Evolutionary conservation across 2,888 invertebrate genomes (phyloP), one percentile per base, ranked within the genome.

Genomic region (Phortica magna): DNA sequence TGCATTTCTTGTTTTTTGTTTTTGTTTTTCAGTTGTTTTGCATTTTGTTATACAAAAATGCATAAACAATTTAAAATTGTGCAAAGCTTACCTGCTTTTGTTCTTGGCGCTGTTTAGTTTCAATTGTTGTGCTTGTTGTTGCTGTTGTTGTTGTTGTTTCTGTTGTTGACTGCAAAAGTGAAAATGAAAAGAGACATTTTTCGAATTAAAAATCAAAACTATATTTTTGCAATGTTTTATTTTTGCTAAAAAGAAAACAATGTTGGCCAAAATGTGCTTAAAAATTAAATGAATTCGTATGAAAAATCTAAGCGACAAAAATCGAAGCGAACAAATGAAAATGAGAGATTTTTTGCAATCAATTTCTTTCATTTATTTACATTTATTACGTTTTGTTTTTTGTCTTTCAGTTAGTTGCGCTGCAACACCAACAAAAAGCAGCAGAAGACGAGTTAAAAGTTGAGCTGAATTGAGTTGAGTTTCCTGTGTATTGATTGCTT

Each of bases 401-500:
- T 65, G 39, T 71, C 31, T 71, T 71, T 9, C 55, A n/a, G 6
- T 55, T 55, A 55, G 55, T 61, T 22, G 61, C 6, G 10, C 7
- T 61, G 6, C 10, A 61, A 22, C 7, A 61, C 17, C 7, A 55
- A 31, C 55, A 31, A 48, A 31, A n/a, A 55, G 22, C 22, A 43
- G 12, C 31, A 7, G n/a, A 2, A 22, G 12, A 39, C 2, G 7
- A n/a, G 55, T 71, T 31, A 39, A 71, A 31, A 55, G 70, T 61
- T 61, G 48, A 3, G 48, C 48, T 5, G 48, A 61, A 9, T 22
- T 22, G 7, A 59, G 59, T 48, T 70, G 70, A 71, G 19, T 71
- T 55, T 71, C 39, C n/a, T 2, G 53, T 71, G 14, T 39, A 55
- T 71, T 71, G 70, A 71, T 71, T 71, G 55, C 70, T 55, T 48